Evolutionary conservation across 1,140 invertebrate species (phyloP), one percentile per base, ranked within the genome.

Genomic region (Oryzaephilus surinamensis): DNA sequence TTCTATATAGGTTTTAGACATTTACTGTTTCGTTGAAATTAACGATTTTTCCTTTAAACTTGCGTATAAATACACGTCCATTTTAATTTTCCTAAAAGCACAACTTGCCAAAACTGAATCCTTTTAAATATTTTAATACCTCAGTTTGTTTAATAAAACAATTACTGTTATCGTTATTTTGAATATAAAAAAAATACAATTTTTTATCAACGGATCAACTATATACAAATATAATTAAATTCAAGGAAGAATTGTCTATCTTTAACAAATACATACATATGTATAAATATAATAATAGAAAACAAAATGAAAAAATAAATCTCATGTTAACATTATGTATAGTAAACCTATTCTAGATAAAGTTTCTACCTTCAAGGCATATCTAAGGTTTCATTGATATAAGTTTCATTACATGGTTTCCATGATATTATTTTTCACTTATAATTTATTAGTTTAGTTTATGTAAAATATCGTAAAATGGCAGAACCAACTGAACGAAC

Each of bases 321-420:
- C 10, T 24, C 8, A 24, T 0, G 8, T 24, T 24, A n/a, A n/a
- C n/a, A n/a, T n/a, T n/a, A n/a, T n/a, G n/a, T n/a, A n/a, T n/a
- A n/a, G n/a, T n/a, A n/a, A n/a, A n/a, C n/a, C n/a, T n/a, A n/a
- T n/a, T n/a, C n/a, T n/a, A 21, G 32, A 34, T 21, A 21, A 19
- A 20, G n/a, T 34, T 20, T 16, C 32, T 6, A 23, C 23, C 8
- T 11, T 28, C 4, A 17, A 27, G 26, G 35, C 28, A 37, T 28
- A 29, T 15, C 21, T 44, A 52, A 30, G 47, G 46, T 46, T 52
- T 52, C 43, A 32, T 38, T 32, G 27, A 41, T 38, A n/a, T n/a
- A n/a, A n/a, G 46, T 37, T 51, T 51, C 35, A 51, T 38, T 46
- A n/a, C n/a, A n/a, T n/a, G 49, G 49, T 35, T 51, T 51, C 49